Evolutionary conservation across 2,888 invertebrate species (phyloP).

Genomic region (Rhopalosiphum nymphaeae): DNA sequence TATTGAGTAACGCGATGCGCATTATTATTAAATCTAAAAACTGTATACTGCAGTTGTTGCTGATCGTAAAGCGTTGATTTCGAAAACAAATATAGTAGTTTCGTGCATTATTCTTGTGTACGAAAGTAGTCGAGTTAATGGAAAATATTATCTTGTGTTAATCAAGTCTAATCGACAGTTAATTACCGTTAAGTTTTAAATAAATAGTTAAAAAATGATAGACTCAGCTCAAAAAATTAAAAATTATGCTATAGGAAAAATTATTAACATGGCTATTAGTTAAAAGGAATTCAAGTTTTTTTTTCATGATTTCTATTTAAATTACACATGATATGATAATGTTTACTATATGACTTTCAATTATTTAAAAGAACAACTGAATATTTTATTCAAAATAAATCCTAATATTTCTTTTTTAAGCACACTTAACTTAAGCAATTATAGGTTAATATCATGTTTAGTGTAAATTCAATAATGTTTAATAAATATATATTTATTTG

Average conservation of each 20-base stretch:
- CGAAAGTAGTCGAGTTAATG: neutral
- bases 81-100: neutral
- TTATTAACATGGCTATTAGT: neutral
- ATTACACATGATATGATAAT: neutral
- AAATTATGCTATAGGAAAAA: neutral
- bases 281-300: neutral
- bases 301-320: neutral
- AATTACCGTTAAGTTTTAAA: neutral
- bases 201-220: neutral
- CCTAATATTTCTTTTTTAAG: neutral
- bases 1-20: neutral
- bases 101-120: neutral
- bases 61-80: neutral
- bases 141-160: neutral
- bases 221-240: neutral
- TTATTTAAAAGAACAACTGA: neutral
- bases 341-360: neutral
- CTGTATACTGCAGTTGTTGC: neutral
- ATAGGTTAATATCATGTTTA: neutral
- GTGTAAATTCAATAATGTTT: neutral
- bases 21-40: neutral
- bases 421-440: neutral
- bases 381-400: neutral
- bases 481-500: neutral
- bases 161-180: neutral